Base-by-base conservation (phyloP, 1,140 invertebrate genomes). In the Cylas formicarius region DNA sequence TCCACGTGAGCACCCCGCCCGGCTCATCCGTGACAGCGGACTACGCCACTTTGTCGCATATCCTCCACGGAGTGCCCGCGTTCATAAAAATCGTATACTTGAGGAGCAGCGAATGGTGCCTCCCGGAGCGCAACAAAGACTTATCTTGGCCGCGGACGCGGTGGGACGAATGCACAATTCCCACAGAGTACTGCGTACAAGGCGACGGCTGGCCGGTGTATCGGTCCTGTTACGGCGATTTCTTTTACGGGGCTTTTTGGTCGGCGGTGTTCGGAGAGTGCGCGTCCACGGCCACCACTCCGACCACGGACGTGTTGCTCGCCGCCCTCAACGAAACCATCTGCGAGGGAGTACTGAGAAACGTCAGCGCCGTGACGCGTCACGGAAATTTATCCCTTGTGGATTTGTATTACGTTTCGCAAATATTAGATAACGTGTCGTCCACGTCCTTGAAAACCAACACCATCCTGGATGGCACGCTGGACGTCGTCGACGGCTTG, bases 141-240 rank as follows among this genome's bases (percentile, higher is more conserved):
- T 49, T 58, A 10, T 41, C 45, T 20, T 69, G 64, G 63, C 47
- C 52, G 5, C 35, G 69, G 29, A 69, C 71, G 21, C 31, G 44
- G 4, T 66, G 9, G 5, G 34, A 66, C 4, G 59, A 66, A 18
- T 67, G 64, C 42, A 56, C 63, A 27, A 61, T 70, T 5, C 67
- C 71, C 4, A 61, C 62, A 38, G 63, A 72, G 47, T 66, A 72
- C 33, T 73, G 72, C 47, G 60, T 73, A 38, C 69, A 71, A 62
- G 42, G 52, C 19, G 69, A 72, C 55, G 67, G 66, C 7, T 56
- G 69, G 21, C 71, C 72, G 19, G 66, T 72, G 3, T 70, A 62
- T 24, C 56, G 72, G 52, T 41, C 50, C 14, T 74, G 72, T 50
- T 19, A 29, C 9, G 72, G 72, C 11, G 63, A 67, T 35, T 72